Conservation (phyloP, 2,113 vertebrate species). For the Ciconia maguari region DNA sequence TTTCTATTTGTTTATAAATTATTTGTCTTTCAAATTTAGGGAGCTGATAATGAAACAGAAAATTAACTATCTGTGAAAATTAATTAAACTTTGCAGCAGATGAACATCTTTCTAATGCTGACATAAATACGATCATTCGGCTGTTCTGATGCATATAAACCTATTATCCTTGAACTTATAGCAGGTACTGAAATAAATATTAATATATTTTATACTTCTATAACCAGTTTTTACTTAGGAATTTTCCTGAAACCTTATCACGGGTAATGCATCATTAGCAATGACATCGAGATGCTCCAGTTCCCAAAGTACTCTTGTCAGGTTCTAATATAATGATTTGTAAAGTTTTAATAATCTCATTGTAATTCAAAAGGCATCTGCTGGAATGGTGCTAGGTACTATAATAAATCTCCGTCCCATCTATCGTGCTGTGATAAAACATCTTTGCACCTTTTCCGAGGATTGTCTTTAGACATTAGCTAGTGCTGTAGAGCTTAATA, state of each 20-base stretch:
- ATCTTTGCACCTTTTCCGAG: constrained; percentile 62
- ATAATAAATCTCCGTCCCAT: constrained; percentile 71
- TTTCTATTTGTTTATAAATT: constrained; percentile 73
- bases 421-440: constrained; percentile 64
- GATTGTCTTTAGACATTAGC: constrained; percentile 70
- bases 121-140: constrained; percentile 21
- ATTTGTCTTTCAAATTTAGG: constrained; percentile 74
- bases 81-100: constrained; percentile 66
- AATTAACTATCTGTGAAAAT: constrained; percentile 70
- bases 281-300: constrained; percentile 56
- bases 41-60: constrained; percentile 66
- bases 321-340: constrained; percentile 74
- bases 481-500: constrained; percentile 52
- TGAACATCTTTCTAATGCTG: constrained; percentile 35
- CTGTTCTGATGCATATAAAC: constrained; percentile 49
- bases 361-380: constrained; percentile 73
- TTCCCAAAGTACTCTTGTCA: constrained; percentile 70
- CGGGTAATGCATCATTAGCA: constrained; percentile 67
- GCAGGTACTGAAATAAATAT: constrained; percentile 71
- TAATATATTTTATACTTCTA: constrained; percentile 70
- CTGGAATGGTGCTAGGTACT: constrained; percentile 58
- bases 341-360: constrained; percentile 79
- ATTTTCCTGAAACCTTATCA: constrained; percentile 68
- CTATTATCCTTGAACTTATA: constrained; percentile 62
- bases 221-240: constrained; percentile 70